These are phyloP conservation scores for Salvelinus namaycush DNA, from an alignment of 2,113 vertebrate species.

Conservation along the genomic window DNA sequence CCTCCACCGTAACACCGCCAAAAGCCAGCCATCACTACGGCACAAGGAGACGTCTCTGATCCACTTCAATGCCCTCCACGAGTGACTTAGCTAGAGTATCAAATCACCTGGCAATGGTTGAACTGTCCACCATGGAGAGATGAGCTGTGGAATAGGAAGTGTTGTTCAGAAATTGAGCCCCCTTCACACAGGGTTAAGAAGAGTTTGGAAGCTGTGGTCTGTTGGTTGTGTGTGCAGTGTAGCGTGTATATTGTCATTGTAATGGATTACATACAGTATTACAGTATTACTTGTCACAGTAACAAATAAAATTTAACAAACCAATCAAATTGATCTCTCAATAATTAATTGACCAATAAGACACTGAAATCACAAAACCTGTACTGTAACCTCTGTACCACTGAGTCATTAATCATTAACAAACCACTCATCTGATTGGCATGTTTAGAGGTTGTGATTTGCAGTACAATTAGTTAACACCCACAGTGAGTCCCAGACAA, in stretches of 20 bases:
- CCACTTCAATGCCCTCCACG: neutral
- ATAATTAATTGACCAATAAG: neutral
- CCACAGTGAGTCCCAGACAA: neutral
- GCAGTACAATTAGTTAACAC: neutral
- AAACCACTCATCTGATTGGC: neutral
- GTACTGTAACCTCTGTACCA: neutral
- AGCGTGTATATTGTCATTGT: neutral
- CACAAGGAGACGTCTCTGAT: conserved; percentile 8
- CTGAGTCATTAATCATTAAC: neutral
- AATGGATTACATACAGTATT: neutral
- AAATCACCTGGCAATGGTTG: neutral
- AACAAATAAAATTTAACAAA: neutral
- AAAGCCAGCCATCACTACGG: neutral
- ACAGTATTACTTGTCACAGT: neutral
- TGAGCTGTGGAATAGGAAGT: neutral
- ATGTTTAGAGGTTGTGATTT: neutral
- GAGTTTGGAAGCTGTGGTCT: neutral
- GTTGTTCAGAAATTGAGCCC: conserved; percentile 50
- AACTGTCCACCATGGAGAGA: neutral
- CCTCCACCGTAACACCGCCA: conserved; percentile 17
- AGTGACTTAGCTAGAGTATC: neutral
- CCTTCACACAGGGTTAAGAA: conserved; percentile 15
- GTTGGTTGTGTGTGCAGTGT: conserved; percentile 32
- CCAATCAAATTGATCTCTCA: neutral
- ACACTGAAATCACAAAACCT: neutral